Evolutionary conservation across 2,113 vertebrate genomes (phyloP).

Genomic region (Nicator chloris): DNA sequence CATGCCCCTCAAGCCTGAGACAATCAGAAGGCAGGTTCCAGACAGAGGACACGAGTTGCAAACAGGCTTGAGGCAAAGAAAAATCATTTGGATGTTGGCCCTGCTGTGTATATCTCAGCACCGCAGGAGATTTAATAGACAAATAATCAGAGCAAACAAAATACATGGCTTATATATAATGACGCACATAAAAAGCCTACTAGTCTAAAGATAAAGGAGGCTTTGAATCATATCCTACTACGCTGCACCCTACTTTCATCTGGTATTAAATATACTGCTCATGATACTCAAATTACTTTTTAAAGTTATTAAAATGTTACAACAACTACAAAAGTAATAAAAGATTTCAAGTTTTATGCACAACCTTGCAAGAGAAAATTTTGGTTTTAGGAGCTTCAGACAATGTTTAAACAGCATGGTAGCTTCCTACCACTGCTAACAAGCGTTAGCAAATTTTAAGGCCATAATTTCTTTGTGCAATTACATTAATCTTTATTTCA

Average conservation of each 20-base stretch:
- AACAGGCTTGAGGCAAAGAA: neutral
- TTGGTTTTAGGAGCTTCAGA: slow-evolving; percentile 16
- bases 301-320: slow-evolving; percentile 51
- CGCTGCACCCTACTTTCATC: slow-evolving; percentile 44
- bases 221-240: slow-evolving; percentile 26
- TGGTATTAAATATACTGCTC: slow-evolving; percentile 14
- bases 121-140: neutral
- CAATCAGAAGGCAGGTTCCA: neutral
- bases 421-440: neutral
- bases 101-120: neutral
- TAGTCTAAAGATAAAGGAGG: slow-evolving; percentile 11
- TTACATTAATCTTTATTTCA: slow-evolving; percentile 21
- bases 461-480: neutral
- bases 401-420: neutral
- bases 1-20: neutral
- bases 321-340: slow-evolving; percentile 46
- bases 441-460: slow-evolving; percentile 19
- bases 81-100: neutral
- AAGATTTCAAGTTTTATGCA: slow-evolving; percentile 71
- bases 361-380: slow-evolving; percentile 33
- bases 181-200: neutral
- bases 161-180: neutral
- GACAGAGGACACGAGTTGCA: neutral
- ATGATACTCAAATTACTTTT: slow-evolving; percentile 29
- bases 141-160: neutral